Percentiles rank a stretch among this genome's conserved stretches.
Evolutionary conservation across 2,113 vertebrate species (phyloP).

Genomic region (Scomber scombrus): DNA sequence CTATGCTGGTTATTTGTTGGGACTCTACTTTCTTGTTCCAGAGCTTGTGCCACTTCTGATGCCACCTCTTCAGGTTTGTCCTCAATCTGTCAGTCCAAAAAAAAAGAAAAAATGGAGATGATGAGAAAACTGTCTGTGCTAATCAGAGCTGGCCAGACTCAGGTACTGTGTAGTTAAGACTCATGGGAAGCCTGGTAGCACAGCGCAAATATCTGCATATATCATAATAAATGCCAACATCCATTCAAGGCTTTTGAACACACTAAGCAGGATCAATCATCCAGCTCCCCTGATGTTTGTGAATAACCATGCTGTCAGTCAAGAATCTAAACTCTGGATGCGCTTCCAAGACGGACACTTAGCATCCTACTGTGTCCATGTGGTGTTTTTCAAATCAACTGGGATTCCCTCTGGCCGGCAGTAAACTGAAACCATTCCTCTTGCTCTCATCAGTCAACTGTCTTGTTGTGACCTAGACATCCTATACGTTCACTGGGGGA

Average conservation of each 20-base stretch:
- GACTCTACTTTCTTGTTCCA: too few relatives aligned
- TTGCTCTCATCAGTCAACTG: constrained; percentile 72
- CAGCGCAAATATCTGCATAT: constrained; percentile 15
- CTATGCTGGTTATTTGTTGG: too few relatives aligned
- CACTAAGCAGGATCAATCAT: constrained; percentile 28
- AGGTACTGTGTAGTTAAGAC: constrained; percentile 25
- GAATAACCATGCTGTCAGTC: constrained; percentile 67
- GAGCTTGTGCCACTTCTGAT: too few relatives aligned
- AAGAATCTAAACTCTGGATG: constrained; percentile 51
- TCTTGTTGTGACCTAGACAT: constrained; percentile 70
- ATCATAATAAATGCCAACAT: constrained; percentile 43
- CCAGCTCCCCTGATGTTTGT: constrained; percentile 49
- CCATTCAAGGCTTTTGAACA: constrained; percentile 17
- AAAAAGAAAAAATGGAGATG: too few relatives aligned
- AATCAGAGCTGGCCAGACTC: constrained; percentile 23
- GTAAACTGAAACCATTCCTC: constrained; percentile 74
- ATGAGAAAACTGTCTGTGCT: constrained; percentile 25
- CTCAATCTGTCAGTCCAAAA: too few relatives aligned
- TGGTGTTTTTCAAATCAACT: constrained; percentile 68
- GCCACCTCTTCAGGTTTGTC: too few relatives aligned
- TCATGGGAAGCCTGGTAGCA: constrained; percentile 17
- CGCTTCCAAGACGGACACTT: constrained; percentile 59
- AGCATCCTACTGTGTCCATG: constrained; percentile 76
- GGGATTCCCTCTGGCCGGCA: constrained; percentile 57
- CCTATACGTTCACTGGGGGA: constrained; percentile 60